These are phyloP conservation scores for Anarrhichthys ocellatus DNA, from an alignment of 2,113 vertebrate genomes.

Conservation along the genomic window DNA sequence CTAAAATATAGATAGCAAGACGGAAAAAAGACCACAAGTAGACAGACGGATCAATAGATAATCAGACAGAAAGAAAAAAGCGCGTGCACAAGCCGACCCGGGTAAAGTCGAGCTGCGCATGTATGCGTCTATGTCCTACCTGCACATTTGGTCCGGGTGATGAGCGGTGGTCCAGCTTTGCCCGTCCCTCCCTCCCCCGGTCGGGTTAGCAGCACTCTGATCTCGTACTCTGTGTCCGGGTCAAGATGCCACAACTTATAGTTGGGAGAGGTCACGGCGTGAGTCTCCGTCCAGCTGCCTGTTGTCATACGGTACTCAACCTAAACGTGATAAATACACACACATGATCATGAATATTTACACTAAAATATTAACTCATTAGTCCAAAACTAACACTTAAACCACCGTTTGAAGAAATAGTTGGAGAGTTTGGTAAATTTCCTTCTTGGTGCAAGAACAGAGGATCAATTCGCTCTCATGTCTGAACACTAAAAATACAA, in stretches of 20 bases:
- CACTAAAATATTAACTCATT: not conserved
- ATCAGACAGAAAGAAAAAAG: slow-evolving; percentile 12
- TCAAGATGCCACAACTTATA: slow-evolving; percentile 99
- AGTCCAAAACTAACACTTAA: not conserved
- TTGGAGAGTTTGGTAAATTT: not conserved
- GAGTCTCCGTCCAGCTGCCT: slow-evolving; percentile 96
- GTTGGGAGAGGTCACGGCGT: slow-evolving; percentile 95
- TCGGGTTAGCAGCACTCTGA: slow-evolving; percentile 93
- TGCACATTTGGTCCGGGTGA: slow-evolving; percentile 98
- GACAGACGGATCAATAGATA: slow-evolving; percentile 52
- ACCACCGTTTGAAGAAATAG: not conserved
- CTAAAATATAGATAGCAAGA: slow-evolving; percentile 59
- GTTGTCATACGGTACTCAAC: slow-evolving; percentile 98
- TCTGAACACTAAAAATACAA: not conserved
- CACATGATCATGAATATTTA: not conserved
- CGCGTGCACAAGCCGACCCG: slow-evolving; percentile 3
- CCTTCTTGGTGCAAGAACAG: not conserved
- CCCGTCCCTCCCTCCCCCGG: slow-evolving; percentile 97
- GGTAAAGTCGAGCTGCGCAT: not conserved
- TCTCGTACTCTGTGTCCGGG: slow-evolving; percentile 97
- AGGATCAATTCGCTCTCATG: not conserved
- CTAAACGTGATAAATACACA: slow-evolving; percentile 35
- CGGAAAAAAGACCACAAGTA: slow-evolving; percentile 44
- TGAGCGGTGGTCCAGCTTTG: slow-evolving; percentile 91
- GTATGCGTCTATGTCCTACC: slow-evolving; percentile 80